Base-by-base conservation (phyloP, 1,140 invertebrate species). In the Liolophura sinensis region DNA sequence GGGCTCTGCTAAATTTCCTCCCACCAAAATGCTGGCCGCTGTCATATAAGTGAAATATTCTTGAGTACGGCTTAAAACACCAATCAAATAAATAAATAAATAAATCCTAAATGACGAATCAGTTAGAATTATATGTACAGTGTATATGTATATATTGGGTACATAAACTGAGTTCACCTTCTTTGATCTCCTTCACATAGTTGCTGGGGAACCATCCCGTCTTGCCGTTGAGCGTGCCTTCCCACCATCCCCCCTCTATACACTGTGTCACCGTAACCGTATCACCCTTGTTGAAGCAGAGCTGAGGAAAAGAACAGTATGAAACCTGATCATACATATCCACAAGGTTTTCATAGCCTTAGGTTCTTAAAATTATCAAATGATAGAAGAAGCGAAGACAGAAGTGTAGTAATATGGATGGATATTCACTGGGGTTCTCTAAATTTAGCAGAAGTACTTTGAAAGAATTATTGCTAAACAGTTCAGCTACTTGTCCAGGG, bases 151-250 rank as follows among this genome's bases (percentile, higher is more conserved):
- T n/a, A n/a, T n/a, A n/a, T n/a, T n/a, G n/a, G n/a, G n/a, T n/a
- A n/a, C n/a, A n/a, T 40, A 40, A 40, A 40, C 3, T 40, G 31
- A 9, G 65, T 65, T 64, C 71, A 86, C 85, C 85, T 70, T 68
- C 61, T 89, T 92, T 93, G 77, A 90, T 90, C 82, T 96, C 94
- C 78, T 92, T 93, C 22, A 97, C 95, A 89, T 97, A 98, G 86
- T 98, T 97, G 72, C 93, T 94, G 67, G 97, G 97, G 87, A 99
- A 99, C 97, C 97, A 99, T 73, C 96, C 96, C 69, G 96, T 97
- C 82, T 93, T 93, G 60, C 94, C 95, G 70, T 92, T 90, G 22
- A 97, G 85, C 3, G 95, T 98, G 18, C 96, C 97, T 86, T 99
- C 96, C 93, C 94, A 98, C 96, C 96, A 98, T 90, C 96, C 97